Evolutionary conservation across 2,113 vertebrate species (phyloP), one percentile per base, ranked within the genome.

Genomic region (Bettongia penicillata): DNA sequence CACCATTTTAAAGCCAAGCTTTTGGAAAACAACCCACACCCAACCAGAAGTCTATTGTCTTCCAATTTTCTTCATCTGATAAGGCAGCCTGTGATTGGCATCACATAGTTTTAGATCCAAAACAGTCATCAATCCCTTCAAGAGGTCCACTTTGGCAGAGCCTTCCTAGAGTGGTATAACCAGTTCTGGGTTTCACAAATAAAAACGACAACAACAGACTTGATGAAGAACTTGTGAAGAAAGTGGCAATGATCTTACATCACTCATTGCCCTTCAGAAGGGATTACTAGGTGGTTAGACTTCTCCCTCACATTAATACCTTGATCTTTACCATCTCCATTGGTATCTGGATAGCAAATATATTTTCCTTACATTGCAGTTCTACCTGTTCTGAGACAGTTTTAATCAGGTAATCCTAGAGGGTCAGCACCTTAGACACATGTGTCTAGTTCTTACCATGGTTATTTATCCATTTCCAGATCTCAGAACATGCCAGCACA

Each of bases 341-440:
- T 99, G 0, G 99, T 98, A 99, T 99, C 98, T 99, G 99, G 98
- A 99, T 99, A 97, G 99, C 99, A 96, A 99, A 99, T 98, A 99
- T 99, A 98, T 99, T 99, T 98, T 99, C 99, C 95, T 99, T 99
- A 97, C 99, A 99, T 93, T 99, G 99, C 98, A 99, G 98, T 0
- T 99, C 99, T 98, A 99, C 99, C 22, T 99, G 98, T 98, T 99
- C 99, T 0, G 99, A 99, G 12, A 99, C 99, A 0, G 99, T 99
- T 98, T 99, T 99, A 94, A 99, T 99, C 98, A 99, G 99, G 98
- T 99, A 99, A 97, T 99, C 99, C 95, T 99, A 98, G 93, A 99
- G 98, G 1, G 99, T 99, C 51, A 99, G 98, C 0, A 99, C 99
- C 98, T 99, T 99, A 99, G 22, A 77, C 12, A 68, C 16, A 37